A percentile compares a stretch with the other conserved stretches of the same genome.
Conservation (phyloP, 2,888 invertebrate genomes). For the Automeris io region DNA sequence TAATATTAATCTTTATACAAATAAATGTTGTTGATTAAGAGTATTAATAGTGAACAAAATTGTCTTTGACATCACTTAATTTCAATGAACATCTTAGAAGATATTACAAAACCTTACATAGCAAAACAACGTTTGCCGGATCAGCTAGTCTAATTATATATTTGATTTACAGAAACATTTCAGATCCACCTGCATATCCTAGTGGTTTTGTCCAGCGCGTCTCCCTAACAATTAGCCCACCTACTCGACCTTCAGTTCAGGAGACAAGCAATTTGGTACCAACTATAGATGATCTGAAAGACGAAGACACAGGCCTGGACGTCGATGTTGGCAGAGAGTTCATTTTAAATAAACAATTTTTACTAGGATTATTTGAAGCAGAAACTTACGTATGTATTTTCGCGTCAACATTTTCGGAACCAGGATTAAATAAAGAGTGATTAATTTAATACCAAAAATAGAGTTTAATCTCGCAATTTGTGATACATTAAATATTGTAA, state of each 20-base stretch:
- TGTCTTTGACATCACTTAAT: no score
- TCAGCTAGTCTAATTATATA: no score
- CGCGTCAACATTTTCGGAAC: not conserved
- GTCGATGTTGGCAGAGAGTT: constrained; percentile 9
- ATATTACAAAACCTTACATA: no score
- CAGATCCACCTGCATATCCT: constrained; percentile 22
- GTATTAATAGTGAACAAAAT: no score
- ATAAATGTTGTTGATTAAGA: no score
- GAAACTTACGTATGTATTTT: constrained; percentile 11
- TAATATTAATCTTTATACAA: no score
- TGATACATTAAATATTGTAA: no score
- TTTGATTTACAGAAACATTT: constrained; percentile 17
- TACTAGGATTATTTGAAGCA: constrained; percentile 13
- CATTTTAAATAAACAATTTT: constrained; percentile 13
- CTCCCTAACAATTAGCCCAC: constrained; percentile 1
- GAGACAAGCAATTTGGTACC: constrained; percentile 1
- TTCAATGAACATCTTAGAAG: no score
- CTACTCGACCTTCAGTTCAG: not conserved
- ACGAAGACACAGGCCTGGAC: not conserved
- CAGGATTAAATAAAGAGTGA: not conserved
- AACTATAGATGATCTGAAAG: not conserved
- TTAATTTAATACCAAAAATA: no score
- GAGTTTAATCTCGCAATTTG: no score
- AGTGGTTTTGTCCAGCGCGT: constrained; percentile 11
- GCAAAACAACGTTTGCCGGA: no score